These are phyloP conservation scores for Miichthys miiuy DNA, from an alignment of 2,797 vertebrate genomes.

Conservation along the genomic window DNA sequence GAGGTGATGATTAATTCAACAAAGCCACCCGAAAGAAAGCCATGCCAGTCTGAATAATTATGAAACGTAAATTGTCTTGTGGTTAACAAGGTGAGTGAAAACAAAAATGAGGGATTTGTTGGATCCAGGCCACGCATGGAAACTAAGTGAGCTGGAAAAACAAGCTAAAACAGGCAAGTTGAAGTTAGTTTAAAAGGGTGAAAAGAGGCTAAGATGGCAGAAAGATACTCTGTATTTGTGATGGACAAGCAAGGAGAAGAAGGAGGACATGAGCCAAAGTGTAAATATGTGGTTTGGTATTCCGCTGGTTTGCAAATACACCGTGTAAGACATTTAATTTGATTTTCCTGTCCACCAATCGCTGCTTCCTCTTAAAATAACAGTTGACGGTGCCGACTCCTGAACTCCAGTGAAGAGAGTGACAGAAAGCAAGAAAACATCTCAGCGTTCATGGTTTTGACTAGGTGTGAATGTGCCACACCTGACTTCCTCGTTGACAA, in stretches of 20 bases:
- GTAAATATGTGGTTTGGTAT: slow-evolving; percentile 8
- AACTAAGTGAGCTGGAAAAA: slow-evolving; percentile 11
- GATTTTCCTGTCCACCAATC: neutral
- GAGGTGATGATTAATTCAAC: slow-evolving; percentile 54
- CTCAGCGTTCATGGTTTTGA: slow-evolving; percentile 15
- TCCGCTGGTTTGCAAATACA: neutral
- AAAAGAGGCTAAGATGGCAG: slow-evolving; percentile 1
- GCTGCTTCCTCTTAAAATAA: slow-evolving; percentile 29
- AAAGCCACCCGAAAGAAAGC: slow-evolving; percentile 39
- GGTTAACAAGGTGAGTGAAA: slow-evolving; percentile 54
- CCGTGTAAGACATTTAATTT: neutral
- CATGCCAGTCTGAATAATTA: slow-evolving; percentile 41
- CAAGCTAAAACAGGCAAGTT: neutral
- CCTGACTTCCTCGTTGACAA: slow-evolving; percentile 46
- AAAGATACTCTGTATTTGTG: neutral
- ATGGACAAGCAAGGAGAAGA: neutral
- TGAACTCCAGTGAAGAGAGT: slow-evolving; percentile 21
- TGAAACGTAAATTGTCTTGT: slow-evolving; percentile 44
- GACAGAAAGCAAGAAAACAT: slow-evolving; percentile 35
- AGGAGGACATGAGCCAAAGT: neutral
- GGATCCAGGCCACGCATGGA: slow-evolving; percentile 12
- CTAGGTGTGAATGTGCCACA: slow-evolving; percentile 32
- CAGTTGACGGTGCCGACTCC: slow-evolving; percentile 18
- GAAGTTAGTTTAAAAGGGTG: neutral
- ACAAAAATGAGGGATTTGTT: slow-evolving; percentile 46